Conservation (phyloP, 2,888 invertebrate genomes). For the Colletes collaris region DNA sequence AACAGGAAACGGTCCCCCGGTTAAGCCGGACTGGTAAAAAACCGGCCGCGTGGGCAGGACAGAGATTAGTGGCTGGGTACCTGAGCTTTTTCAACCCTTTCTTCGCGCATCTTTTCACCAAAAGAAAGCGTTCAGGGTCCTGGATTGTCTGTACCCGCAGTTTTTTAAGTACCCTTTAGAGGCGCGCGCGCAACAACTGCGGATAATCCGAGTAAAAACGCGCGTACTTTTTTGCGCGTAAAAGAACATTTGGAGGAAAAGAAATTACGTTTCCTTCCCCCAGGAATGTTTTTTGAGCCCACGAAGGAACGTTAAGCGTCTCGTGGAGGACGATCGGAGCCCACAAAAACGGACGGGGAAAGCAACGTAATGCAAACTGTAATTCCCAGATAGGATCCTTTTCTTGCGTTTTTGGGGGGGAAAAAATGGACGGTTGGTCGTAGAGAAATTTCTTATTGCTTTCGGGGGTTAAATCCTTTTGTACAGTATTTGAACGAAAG, state of each 20-base stretch:
- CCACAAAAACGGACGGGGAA: neutral
- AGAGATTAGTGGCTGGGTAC: slow-evolving; percentile 67
- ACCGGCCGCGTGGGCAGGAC: slow-evolving; percentile 5
- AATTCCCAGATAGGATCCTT: neutral
- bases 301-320: neutral
- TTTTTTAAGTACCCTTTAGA: slow-evolving; percentile 55
- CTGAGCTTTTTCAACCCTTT: slow-evolving; percentile 71
- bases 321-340: neutral
- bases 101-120: slow-evolving; percentile 43
- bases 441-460: too few species aligned
- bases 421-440: too few species aligned
- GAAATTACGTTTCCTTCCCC: too few species aligned
- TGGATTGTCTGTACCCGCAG: slow-evolving; percentile 53
- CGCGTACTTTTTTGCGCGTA: slow-evolving; percentile 23
- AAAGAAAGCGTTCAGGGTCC: slow-evolving; percentile 53
- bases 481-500: too few species aligned
- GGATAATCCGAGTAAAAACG: slow-evolving; percentile 40
- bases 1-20: slow-evolving; percentile 37
- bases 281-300: slow-evolving; percentile 15
- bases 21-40: slow-evolving; percentile 40
- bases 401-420: too few species aligned
- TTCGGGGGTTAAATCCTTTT: too few species aligned
- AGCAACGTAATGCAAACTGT: neutral
- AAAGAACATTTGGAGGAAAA: neutral
- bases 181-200: slow-evolving; percentile 10